A percentile compares a stretch with the other conserved stretches of the same genome.
Conservation (phyloP, 2,888 invertebrate genomes). For the Carterocephalus palaemon region DNA sequence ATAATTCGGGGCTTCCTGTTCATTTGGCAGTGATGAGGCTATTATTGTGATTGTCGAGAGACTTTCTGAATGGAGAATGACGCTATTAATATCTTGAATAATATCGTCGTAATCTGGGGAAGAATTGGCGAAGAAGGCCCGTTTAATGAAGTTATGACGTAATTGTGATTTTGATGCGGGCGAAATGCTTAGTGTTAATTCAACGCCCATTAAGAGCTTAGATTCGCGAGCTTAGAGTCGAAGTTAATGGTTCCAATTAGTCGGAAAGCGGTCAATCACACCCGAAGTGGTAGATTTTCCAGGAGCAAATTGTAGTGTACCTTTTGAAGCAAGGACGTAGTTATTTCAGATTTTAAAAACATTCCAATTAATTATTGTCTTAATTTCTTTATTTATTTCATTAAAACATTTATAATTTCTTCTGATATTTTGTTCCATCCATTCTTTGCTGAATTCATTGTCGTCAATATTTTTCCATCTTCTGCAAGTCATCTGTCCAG, state of each 20-base stretch:
- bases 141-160: slow-evolving; percentile 17
- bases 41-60: slow-evolving; percentile 28
- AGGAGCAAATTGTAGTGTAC: neutral
- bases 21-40: slow-evolving; percentile 31
- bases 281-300: neutral
- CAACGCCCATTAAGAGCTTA: neutral
- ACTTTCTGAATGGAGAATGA: slow-evolving; percentile 28
- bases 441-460: no score
- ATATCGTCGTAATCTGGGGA: slow-evolving; percentile 21
- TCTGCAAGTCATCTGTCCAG: no score
- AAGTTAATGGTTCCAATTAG: neutral
- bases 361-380: no score
- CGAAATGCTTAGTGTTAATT: neutral
- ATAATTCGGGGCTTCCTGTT: slow-evolving; percentile 20
- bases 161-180: slow-evolving; percentile 3
- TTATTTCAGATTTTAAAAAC: neutral
- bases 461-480: no score
- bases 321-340: slow-evolving; percentile 1
- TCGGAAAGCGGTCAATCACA: neutral
- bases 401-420: no score
- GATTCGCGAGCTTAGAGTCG: neutral
- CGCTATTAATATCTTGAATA: slow-evolving; percentile 29
- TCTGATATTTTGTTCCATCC: no score
- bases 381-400: no score
- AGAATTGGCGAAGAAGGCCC: slow-evolving; percentile 16